Percentiles rank a stretch among this genome's conserved stretches.
These are phyloP conservation scores for Pelosia muscerda DNA, from an alignment of 2,888 invertebrate species.

Conservation along the genomic window DNA sequence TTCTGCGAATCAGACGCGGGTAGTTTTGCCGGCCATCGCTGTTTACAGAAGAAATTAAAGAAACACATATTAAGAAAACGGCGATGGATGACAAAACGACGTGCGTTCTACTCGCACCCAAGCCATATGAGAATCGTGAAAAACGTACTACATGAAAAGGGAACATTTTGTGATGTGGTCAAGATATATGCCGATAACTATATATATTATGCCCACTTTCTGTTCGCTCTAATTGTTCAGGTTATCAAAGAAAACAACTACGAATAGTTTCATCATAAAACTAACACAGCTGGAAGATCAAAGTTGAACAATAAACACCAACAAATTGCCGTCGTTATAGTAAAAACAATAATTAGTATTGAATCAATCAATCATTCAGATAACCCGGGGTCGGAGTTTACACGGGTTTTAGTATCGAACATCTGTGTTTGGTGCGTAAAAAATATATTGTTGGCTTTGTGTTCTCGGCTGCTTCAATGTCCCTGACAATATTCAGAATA, in stretches of 20 bases:
- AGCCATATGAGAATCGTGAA: too few relatives aligned
- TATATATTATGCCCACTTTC: not conserved
- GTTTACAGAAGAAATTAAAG: too few relatives aligned
- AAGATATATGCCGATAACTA: too few relatives aligned
- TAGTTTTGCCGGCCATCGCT: too few relatives aligned
- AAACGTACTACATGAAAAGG: too few relatives aligned
- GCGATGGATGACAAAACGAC: too few relatives aligned
- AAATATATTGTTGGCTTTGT: not conserved
- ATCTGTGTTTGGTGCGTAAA: slow-evolving; percentile 35
- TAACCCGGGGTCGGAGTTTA: slow-evolving; percentile 62
- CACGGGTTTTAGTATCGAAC: slow-evolving; percentile 53
- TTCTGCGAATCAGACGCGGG: too few relatives aligned
- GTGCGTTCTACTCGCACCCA: too few relatives aligned
- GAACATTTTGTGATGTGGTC: too few relatives aligned
- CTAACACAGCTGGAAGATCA: slow-evolving; percentile 48
- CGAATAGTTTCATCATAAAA: slow-evolving; percentile 18
- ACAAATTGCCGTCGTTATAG: slow-evolving; percentile 40
- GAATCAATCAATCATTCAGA: slow-evolving; percentile 68
- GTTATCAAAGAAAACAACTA: not conserved
- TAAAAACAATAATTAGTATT: slow-evolving; percentile 50
- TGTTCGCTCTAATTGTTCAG: not conserved
- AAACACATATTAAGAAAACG: too few relatives aligned
- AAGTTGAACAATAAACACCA: slow-evolving; percentile 43
- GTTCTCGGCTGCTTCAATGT: not conserved
- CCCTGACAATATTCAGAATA: not conserved